phyloP scores from a whole-genome alignment of 2,888 invertebrate species.

The Protodeltote pygarga region DNA sequence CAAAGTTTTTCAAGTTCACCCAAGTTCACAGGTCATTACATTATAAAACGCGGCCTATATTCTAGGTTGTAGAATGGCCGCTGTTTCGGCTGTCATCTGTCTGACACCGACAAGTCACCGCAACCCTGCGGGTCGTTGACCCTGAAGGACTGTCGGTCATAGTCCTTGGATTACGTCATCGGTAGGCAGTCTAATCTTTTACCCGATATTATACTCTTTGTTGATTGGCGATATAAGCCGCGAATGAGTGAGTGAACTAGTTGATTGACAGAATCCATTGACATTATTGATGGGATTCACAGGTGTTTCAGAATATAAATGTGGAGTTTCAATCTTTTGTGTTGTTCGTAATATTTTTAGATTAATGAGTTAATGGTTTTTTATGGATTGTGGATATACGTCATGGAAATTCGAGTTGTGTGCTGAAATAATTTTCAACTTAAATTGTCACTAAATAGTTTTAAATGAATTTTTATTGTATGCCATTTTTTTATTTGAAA shows the following conservation, averaged over 20 bases:
- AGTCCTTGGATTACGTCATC: conserved; percentile 42
- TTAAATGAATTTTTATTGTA: no score
- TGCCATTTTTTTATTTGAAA: no score
- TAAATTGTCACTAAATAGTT: no score
- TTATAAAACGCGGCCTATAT: conserved; percentile 34
- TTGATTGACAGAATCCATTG: conserved; percentile 40
- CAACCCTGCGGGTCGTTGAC: conserved; percentile 48
- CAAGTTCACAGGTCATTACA: conserved; percentile 10
- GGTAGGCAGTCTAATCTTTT: conserved; percentile 27
- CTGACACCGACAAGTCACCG: conserved; percentile 54
- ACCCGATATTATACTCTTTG: conserved; percentile 7
- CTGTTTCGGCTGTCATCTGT: conserved; percentile 39
- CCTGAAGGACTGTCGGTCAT: conserved; percentile 46
- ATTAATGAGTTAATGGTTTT: conserved; percentile 6
- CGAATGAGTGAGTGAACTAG: conserved; percentile 35
- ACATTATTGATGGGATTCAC: conserved; percentile 38
- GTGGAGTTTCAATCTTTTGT: conserved; percentile 28
- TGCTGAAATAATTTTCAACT: background rate
- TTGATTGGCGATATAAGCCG: conserved; percentile 27
- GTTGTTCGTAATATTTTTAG: conserved; percentile 17
- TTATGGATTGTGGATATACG: background rate
- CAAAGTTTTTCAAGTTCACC: conserved; percentile 33
- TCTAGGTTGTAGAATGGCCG: conserved; percentile 18
- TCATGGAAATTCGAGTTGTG: background rate
- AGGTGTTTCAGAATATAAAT: conserved; percentile 36